These are phyloP conservation scores for Trichosurus vulpecula DNA, from an alignment of 2,797 vertebrate species.

Conservation along the genomic window DNA sequence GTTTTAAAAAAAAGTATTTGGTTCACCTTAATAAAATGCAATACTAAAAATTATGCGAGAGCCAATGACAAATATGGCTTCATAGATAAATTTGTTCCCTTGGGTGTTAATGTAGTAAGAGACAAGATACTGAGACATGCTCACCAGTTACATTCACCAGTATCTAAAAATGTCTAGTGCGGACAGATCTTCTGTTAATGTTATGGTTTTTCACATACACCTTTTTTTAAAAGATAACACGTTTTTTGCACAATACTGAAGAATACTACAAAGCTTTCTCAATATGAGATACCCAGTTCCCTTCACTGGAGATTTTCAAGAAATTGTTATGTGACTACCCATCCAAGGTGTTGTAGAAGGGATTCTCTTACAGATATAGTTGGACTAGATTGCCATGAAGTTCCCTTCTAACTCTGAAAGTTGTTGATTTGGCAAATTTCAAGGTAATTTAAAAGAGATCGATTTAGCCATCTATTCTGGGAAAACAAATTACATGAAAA, in stretches of 20 bases:
- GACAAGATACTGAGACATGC: background rate
- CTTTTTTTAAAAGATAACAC: background rate
- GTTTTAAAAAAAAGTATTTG: background rate
- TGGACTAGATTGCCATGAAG: background rate
- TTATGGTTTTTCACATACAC: background rate
- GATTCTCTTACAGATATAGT: background rate
- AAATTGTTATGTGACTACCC: background rate
- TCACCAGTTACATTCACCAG: background rate
- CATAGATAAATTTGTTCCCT: background rate
- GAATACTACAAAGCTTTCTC: background rate
- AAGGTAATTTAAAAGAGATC: background rate
- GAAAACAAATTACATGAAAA: background rate
- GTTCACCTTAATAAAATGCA: background rate
- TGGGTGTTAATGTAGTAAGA: background rate
- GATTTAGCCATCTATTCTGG: background rate
- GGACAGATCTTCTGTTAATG: background rate
- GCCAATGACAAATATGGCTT: background rate
- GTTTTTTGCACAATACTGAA: background rate
- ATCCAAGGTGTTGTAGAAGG: background rate
- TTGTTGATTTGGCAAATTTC: background rate
- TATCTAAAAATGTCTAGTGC: background rate
- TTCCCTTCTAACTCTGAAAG: background rate
- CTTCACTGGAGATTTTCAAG: background rate
- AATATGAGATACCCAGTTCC: background rate
- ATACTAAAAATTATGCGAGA: background rate